Base-by-base conservation (phyloP, 2,797 vertebrate species). In the Sebastes kiyomatsui region DNA sequence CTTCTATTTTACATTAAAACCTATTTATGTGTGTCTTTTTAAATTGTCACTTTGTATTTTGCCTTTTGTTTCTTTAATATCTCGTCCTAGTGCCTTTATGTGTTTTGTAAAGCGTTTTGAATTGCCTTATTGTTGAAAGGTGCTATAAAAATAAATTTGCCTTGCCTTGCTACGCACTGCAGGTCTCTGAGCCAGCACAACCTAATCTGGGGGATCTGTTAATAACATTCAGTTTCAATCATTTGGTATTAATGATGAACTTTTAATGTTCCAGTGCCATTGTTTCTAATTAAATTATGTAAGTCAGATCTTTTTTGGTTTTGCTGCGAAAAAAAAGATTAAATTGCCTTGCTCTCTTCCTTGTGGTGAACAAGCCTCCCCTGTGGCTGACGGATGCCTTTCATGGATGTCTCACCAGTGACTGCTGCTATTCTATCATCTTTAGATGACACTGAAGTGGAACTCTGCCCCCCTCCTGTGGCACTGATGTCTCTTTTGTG, bases 401-500 rank as follows among this genome's bases (percentile, higher is more conserved):
- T 81, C 72, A 79, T 70, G 56, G 58, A 61, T 22, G 65, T 30
- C 70, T 80, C 67, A 78, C 33, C 25, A 68, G 20, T 68, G 23
- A 73, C 77, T 60, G 64, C 68, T 65, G 67, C 67, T 84, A 23
- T 75, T 77, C 77, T 85, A 70, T 77, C 84, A 85, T 75, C 58
- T 81, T 75, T 54, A 77, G 38, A 67, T 75, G 61, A 78, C 66
- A 81, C 42, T 67, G 59, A 74, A 73, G 86, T 61, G 79, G 27
- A 65, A 73, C 33, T 61, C 67, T 66, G 67, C 38, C 60, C 72
- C 38, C 67, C 54, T 80, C 69, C 67, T 66, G 62, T 75, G 58
- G 42, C 82, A 74, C 54, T 60, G 32, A 80, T 81, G 77, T 81
- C 74, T 86, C 28, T 72, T 83, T 85, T 80, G 65, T 85, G 72